Evolutionary conservation across 2,797 vertebrate genomes (phyloP).

Genomic region (Onychomys torridus): DNA sequence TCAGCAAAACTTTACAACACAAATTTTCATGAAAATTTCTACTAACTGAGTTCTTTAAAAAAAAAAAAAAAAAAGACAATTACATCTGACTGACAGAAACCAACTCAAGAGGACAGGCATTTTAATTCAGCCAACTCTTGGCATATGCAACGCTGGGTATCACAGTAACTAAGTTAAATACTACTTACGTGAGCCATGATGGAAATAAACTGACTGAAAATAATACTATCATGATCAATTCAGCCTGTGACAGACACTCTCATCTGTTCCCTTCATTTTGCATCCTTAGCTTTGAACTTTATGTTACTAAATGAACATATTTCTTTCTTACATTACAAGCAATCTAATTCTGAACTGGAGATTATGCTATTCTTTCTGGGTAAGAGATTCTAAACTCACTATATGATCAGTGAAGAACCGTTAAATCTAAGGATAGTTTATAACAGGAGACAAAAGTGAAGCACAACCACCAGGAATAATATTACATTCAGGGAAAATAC

Average conservation of each 20-base stretch:
- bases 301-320: background rate
- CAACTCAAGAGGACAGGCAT: background rate
- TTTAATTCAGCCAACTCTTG: background rate
- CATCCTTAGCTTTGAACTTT: background rate
- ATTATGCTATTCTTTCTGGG: constrained; percentile 40
- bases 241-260: background rate
- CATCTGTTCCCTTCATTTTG: background rate
- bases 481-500: background rate
- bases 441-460: constrained; percentile 15
- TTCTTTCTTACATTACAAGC: constrained; percentile 12
- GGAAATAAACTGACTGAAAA: constrained; percentile 6
- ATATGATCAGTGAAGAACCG: background rate
- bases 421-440: constrained; percentile 24
- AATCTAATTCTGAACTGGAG: constrained; percentile 41
- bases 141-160: background rate
- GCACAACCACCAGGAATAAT: background rate
- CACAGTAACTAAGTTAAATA: constrained; percentile 19
- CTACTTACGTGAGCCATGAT: background rate
- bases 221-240: background rate
- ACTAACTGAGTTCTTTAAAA: background rate
- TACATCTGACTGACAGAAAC: constrained; percentile 53
- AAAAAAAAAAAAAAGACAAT: background rate
- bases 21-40: constrained; percentile 54
- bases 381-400: constrained; percentile 48
- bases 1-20: constrained; percentile 42